phyloP scores from a whole-genome alignment of 2,888 invertebrate species.

The Lepeophtheirus nordmannii region DNA sequence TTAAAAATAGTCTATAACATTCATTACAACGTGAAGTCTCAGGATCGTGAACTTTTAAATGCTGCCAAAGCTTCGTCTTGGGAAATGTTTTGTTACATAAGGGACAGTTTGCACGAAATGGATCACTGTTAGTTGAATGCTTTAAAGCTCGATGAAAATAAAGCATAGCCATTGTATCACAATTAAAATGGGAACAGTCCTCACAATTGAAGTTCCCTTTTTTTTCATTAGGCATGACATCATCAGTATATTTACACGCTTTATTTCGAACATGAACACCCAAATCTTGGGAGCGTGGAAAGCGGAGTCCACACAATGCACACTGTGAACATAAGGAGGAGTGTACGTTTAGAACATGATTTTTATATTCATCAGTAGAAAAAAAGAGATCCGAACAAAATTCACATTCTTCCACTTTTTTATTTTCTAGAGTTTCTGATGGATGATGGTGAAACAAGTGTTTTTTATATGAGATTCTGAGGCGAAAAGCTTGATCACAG shows the following conservation, averaged over 20 bases:
- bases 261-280: slow-evolving; percentile 51
- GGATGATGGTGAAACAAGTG: slow-evolving; percentile 44
- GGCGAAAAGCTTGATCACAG: slow-evolving; percentile 53
- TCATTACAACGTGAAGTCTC: slow-evolving; percentile 31
- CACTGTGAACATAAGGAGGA: slow-evolving; percentile 35
- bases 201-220: background rate
- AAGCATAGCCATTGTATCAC: slow-evolving; percentile 6
- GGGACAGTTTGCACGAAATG: slow-evolving; percentile 30
- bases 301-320: slow-evolving; percentile 51
- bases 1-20: slow-evolving; percentile 5
- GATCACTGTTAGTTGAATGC: slow-evolving; percentile 30
- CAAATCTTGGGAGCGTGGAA: slow-evolving; percentile 56
- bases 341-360: background rate
- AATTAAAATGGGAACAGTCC: background rate
- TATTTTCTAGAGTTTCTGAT: slow-evolving; percentile 33
- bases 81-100: background rate
- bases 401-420: slow-evolving; percentile 17
- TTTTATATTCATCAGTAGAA: background rate
- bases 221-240: background rate
- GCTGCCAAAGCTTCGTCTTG: slow-evolving; percentile 45
- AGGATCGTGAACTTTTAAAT: slow-evolving; percentile 46
- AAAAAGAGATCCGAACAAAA: background rate
- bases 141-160: background rate
- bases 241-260: slow-evolving; percentile 35
- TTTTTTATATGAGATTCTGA: slow-evolving; percentile 53